Conservation (phyloP, 2,113 vertebrate species). For the Chionodraco myersi region DNA sequence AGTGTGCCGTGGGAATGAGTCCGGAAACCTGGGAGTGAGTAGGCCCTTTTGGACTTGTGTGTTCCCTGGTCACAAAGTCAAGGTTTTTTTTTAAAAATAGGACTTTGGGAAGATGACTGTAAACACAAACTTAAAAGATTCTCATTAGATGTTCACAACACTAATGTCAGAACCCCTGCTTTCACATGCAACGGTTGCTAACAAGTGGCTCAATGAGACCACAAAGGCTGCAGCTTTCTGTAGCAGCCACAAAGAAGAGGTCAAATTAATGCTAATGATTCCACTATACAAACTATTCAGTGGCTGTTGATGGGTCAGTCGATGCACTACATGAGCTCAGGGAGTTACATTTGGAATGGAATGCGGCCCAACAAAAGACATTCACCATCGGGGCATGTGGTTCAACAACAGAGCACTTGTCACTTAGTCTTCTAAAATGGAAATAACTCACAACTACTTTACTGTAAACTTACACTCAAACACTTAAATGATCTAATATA, state of each 20-base stretch:
- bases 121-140: no score
- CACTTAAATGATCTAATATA: not conserved
- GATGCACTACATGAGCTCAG: not conserved
- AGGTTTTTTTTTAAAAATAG: no score
- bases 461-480: not conserved
- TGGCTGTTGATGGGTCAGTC: constrained; percentile 10
- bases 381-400: constrained; percentile 15
- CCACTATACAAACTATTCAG: not conserved
- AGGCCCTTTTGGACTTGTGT: no score
- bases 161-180: no score
- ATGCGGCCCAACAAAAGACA: constrained; percentile 39
- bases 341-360: constrained; percentile 19
- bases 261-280: constrained; percentile 12
- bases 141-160: no score
- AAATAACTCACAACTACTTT: not conserved
- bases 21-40: no score
- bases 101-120: no score
- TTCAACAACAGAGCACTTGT: constrained; percentile 6
- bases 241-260: not conserved
- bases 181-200: no score
- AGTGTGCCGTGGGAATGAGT: no score
- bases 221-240: no score
- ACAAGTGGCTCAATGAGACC: no score
- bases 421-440: not conserved
- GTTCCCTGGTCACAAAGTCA: no score